These are phyloP conservation scores for Petrophora chlorosata DNA, from an alignment of 2,888 invertebrate species.

Conservation along the genomic window DNA sequence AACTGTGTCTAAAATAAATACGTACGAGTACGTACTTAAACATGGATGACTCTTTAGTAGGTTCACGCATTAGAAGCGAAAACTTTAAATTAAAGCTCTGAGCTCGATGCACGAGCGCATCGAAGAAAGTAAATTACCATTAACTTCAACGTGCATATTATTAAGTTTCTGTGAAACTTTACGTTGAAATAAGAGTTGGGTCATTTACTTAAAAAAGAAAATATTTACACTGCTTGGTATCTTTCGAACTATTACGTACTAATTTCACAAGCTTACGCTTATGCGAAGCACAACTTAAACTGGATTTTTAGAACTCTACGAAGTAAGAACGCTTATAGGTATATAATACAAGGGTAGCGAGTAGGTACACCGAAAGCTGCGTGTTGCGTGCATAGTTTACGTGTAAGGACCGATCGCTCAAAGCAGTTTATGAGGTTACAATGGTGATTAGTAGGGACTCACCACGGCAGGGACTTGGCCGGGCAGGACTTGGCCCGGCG, in stretches of 20 bases:
- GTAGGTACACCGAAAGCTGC: conserved; percentile 80
- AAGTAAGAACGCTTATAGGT: conserved; percentile 59
- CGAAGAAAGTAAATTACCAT: conserved; percentile 58
- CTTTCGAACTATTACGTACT: conserved; percentile 28
- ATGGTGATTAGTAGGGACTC: conserved; percentile 73
- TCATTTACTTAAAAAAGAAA: conserved; percentile 43
- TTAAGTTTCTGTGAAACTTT: conserved; percentile 53
- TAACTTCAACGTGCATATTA: conserved; percentile 57
- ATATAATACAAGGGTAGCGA: conserved; percentile 59
- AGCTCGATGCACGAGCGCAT: conserved; percentile 48
- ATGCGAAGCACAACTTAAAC: conserved; percentile 71
- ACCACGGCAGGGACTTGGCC: conserved; percentile 97
- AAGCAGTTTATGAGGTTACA: conserved; percentile 50
- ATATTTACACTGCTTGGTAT: conserved; percentile 37
- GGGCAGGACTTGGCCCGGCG: conserved; percentile 96
- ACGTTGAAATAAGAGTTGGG: conserved; percentile 44
- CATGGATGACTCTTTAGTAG: conserved; percentile 40
- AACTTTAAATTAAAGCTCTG: conserved; percentile 60
- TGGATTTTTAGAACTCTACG: conserved; percentile 56
- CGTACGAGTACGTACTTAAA: conserved; percentile 23
- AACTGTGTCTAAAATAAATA: conserved; percentile 32
- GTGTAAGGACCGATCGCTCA: conserved; percentile 77
- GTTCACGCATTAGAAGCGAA: conserved; percentile 50
- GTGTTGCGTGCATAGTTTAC: conserved; percentile 73
- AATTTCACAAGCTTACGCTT: conserved; percentile 16